These are phyloP conservation scores for Chelonus insularis DNA, from an alignment of 1,140 invertebrate genomes.

Conservation along the genomic window DNA sequence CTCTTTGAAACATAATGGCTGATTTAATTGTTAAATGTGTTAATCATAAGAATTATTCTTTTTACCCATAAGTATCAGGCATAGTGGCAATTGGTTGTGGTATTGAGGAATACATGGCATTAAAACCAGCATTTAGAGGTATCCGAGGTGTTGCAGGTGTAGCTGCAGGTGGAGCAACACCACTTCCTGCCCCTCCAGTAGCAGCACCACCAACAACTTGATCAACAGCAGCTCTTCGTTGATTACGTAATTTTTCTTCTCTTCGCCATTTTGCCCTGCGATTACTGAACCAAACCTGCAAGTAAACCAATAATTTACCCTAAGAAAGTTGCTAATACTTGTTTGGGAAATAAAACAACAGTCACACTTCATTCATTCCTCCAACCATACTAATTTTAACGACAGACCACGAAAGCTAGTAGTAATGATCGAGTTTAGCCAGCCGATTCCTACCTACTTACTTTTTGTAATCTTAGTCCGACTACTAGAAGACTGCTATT, in stretches of 20 bases:
- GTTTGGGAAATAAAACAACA: not conserved
- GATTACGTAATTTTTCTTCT: slow-evolving; percentile 95
- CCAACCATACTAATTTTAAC: not conserved
- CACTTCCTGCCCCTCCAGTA: slow-evolving; percentile 52
- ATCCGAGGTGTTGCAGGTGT: slow-evolving; percentile 68
- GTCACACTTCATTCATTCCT: not conserved
- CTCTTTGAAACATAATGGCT: too few relatives aligned
- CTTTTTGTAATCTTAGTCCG: too few relatives aligned
- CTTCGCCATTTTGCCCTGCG: slow-evolving; percentile 97
- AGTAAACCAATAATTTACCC: not conserved
- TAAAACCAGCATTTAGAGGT: slow-evolving; percentile 86
- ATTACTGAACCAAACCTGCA: slow-evolving; percentile 98
- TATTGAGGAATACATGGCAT: slow-evolving; percentile 94
- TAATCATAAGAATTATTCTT: too few relatives aligned
- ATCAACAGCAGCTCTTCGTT: slow-evolving; percentile 71
- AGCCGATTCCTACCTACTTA: not conserved
- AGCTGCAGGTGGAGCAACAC: slow-evolving; percentile 64
- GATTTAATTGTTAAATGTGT: too few relatives aligned
- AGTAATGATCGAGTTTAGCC: not conserved
- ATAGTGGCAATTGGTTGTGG: slow-evolving; percentile 92
- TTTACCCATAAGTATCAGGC: slow-evolving; percentile 92
- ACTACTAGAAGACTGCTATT: too few relatives aligned
- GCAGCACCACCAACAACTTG: slow-evolving; percentile 56
- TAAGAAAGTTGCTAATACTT: not conserved
- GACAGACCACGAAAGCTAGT: too few relatives aligned